Percentiles rank a stretch among this genome's conserved stretches.
Conservation (phyloP, 2,888 invertebrate genomes). For the Mellilla xanthometata region DNA sequence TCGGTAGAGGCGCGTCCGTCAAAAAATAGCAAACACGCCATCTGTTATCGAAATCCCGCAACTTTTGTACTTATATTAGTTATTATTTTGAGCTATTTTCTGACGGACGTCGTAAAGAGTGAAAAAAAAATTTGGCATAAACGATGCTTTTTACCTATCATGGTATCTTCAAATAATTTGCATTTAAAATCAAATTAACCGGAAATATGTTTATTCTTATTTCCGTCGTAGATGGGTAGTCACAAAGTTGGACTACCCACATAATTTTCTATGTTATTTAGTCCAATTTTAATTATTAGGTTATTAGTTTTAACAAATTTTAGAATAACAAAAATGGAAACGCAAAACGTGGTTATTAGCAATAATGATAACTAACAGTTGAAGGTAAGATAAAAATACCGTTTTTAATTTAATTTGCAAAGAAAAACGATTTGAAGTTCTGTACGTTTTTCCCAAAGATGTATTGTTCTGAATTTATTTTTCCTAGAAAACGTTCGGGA, state of each 20-base stretch:
- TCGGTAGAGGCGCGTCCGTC: background rate
- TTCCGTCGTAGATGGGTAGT: background rate
- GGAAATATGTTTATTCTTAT: constrained; percentile 12
- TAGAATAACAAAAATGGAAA: constrained; percentile 5
- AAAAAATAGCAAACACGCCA: background rate
- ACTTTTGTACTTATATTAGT: constrained; percentile 4
- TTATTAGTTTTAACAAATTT: constrained; percentile 20
- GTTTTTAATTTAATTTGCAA: constrained; percentile 22
- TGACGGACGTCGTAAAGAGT: constrained; percentile 1
- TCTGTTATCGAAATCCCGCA: background rate
- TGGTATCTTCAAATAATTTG: constrained; percentile 20
- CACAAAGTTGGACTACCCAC: background rate
- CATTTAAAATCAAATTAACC: constrained; percentile 23
- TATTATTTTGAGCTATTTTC: constrained; percentile 1
- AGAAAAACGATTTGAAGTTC: constrained; percentile 36
- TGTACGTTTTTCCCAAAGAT: constrained; percentile 56
- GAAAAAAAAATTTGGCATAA: background rate
- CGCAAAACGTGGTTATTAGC: constrained; percentile 14
- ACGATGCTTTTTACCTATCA: constrained; percentile 8
- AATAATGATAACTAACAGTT: constrained; percentile 23
- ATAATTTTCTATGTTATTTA: constrained; percentile 18
- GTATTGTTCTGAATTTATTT: constrained; percentile 59
- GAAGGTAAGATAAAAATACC: constrained; percentile 2
- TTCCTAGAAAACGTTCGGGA: constrained; percentile 48
- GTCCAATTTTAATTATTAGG: constrained; percentile 29